phyloP scores from a whole-genome alignment of 2,888 invertebrate genomes.

The Rutpela maculata region DNA sequence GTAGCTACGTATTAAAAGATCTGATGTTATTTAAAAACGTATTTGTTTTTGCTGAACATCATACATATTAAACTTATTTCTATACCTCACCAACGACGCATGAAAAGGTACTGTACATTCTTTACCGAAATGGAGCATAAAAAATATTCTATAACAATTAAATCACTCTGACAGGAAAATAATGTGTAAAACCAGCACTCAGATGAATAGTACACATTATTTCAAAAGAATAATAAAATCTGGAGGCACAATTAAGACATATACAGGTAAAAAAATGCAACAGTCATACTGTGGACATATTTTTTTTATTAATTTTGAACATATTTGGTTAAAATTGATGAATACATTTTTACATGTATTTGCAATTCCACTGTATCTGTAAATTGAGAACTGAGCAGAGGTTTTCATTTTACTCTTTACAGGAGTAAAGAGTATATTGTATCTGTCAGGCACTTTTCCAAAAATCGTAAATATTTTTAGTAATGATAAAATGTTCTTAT shows the following conservation, averaged over 20 bases:
- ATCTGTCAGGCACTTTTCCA: too few relatives aligned
- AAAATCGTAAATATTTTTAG: too few relatives aligned
- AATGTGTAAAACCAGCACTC: slow-evolving; percentile 35
- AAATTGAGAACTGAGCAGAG: too few relatives aligned
- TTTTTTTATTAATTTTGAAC: too few relatives aligned
- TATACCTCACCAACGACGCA: slow-evolving; percentile 47
- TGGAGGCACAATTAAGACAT: slow-evolving; percentile 44
- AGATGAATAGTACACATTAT: slow-evolving; percentile 34
- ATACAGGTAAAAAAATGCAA: slow-evolving; percentile 13
- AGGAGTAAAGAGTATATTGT: too few relatives aligned
- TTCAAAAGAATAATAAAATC: slow-evolving; percentile 41
- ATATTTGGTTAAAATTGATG: too few relatives aligned
- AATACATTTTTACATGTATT: too few relatives aligned
- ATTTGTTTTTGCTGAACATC: slow-evolving; percentile 26
- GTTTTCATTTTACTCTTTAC: too few relatives aligned
- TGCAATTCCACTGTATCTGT: too few relatives aligned
- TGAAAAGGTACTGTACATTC: slow-evolving; percentile 68
- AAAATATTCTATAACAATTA: slow-evolving; percentile 54
- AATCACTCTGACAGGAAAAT: slow-evolving; percentile 34
- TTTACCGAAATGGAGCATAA: slow-evolving; percentile 66
- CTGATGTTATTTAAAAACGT: slow-evolving; percentile 12
- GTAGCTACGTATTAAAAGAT: slow-evolving; percentile 1
- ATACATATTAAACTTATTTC: not conserved
- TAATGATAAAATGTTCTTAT: too few relatives aligned
- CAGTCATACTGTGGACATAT: too few relatives aligned